A percentile compares a stretch with the other conserved stretches of the same genome.
These are phyloP conservation scores for Parnassius glacialis DNA, from an alignment of 2,888 invertebrate genomes.

Conservation along the genomic window DNA sequence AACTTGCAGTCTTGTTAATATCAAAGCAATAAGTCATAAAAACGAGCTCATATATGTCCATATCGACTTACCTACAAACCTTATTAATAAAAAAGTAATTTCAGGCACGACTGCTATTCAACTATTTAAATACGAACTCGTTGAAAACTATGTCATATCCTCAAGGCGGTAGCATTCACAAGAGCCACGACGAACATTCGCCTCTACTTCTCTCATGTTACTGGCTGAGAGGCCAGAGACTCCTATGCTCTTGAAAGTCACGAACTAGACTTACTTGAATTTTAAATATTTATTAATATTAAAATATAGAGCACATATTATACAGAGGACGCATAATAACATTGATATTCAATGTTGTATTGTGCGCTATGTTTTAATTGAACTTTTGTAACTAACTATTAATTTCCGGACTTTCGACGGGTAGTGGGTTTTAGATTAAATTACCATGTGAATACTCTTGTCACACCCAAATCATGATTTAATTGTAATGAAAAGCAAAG, in stretches of 20 bases:
- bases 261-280: conserved; percentile 22
- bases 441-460: too few species aligned
- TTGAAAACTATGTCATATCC: conserved; percentile 5
- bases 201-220: conserved; percentile 7
- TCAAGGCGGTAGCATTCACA: background rate
- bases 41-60: background rate
- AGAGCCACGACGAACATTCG: background rate
- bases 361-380: too few species aligned
- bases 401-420: too few species aligned
- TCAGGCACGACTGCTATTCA: background rate
- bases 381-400: too few species aligned
- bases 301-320: conserved; percentile 1
- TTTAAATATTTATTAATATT: conserved; percentile 4
- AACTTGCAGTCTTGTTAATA: too few species aligned
- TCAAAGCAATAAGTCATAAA: too few species aligned
- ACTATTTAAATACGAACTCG: conserved; percentile 1
- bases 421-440: too few species aligned
- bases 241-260: conserved; percentile 6
- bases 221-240: conserved; percentile 13
- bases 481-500: too few species aligned
- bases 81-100: conserved; percentile 14
- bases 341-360: too few species aligned
- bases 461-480: too few species aligned
- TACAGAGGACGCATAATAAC: background rate
- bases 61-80: conserved; percentile 15